phyloP scores from a whole-genome alignment of 2,797 vertebrate genomes.

The Girardinus metallicus region DNA sequence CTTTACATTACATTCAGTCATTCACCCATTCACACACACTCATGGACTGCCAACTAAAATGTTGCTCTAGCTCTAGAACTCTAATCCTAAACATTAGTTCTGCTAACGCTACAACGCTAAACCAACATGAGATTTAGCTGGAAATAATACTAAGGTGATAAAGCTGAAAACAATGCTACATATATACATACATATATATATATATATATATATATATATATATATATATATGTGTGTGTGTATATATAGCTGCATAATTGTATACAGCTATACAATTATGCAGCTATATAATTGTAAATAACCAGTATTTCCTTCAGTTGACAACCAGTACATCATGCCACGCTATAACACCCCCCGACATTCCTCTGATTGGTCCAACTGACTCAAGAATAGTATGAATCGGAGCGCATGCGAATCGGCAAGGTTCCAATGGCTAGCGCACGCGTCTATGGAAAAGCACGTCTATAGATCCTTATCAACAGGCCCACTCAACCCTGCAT shows the following conservation, averaged over 20 bases:
- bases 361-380: background rate
- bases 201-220: too few species aligned
- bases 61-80: background rate
- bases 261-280: too few species aligned
- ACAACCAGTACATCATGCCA: background rate
- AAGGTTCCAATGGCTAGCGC: background rate
- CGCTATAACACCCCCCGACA: background rate
- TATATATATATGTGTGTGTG: too few species aligned
- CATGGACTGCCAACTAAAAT: background rate
- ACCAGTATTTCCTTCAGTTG: background rate
- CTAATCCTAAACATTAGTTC: background rate
- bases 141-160: background rate
- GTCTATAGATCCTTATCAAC: background rate
- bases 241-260: too few species aligned
- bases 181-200: background rate
- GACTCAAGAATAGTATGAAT: background rate
- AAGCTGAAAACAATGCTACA: background rate
- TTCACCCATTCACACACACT: background rate
- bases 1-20: background rate
- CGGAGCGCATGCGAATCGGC: background rate
- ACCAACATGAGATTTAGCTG: background rate
- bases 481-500: constrained; percentile 23
- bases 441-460: background rate
- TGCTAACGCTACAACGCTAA: background rate
- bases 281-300: too few species aligned